Conservation (phyloP, 2,797 vertebrate species). For the Scleropages formosus region DNA sequence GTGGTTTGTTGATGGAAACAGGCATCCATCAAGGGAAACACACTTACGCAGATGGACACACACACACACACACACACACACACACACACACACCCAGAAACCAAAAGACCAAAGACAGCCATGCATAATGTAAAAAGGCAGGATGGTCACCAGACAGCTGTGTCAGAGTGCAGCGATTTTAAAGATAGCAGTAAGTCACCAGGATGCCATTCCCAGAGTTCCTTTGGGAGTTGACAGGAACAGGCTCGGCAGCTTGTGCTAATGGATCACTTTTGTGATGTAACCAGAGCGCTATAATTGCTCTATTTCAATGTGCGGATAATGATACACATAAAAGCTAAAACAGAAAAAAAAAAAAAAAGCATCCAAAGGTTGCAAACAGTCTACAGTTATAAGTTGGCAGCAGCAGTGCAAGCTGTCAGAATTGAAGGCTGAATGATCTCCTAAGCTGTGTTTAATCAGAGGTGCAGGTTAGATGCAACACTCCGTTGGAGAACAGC, state of each 20-base stretch:
- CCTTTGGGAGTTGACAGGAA: not conserved
- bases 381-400: slow-evolving; percentile 12
- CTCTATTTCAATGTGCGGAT: slow-evolving; percentile 14
- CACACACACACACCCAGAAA: not conserved
- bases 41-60: not conserved
- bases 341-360: not conserved
- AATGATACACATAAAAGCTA: slow-evolving; percentile 18
- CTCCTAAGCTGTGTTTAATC: not conserved
- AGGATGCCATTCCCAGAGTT: not conserved
- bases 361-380: not conserved
- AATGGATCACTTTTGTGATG: slow-evolving; percentile 16
- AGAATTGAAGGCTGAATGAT: not conserved
- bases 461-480: not conserved
- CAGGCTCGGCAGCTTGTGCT: not conserved
- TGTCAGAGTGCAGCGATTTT: not conserved
- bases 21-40: no score
- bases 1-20: no score
- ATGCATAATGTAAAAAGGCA: no score
- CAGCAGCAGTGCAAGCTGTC: slow-evolving; percentile 1
- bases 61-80: not conserved
- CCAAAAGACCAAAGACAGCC: no score
- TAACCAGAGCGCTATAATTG: slow-evolving; percentile 20
- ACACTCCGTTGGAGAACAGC: not conserved
- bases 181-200: not conserved
- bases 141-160: not conserved